Evolutionary conservation across 2,888 invertebrate species (phyloP).

Genomic region (Plutella xylostella): DNA sequence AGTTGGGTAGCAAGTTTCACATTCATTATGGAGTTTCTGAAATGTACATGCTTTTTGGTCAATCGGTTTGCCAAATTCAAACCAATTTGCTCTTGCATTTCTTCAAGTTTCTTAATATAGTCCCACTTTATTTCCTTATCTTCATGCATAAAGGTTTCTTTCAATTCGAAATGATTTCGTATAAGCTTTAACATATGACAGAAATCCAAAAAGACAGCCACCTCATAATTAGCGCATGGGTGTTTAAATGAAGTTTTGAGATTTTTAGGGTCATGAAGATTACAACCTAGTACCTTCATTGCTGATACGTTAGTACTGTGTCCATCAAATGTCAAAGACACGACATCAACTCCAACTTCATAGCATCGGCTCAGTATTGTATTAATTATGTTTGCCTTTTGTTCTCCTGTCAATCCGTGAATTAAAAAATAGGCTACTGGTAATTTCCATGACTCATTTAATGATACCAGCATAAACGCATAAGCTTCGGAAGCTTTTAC

Average conservation of each 20-base stretch:
- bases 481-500: slow-evolving; percentile 16
- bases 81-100: slow-evolving; percentile 2
- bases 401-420: slow-evolving; percentile 17
- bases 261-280: slow-evolving; percentile 12
- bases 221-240: slow-evolving; percentile 10
- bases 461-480: slow-evolving; percentile 21
- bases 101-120: slow-evolving; percentile 1
- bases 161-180: slow-evolving; percentile 8
- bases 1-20: slow-evolving; percentile 17
- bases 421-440: slow-evolving; percentile 27
- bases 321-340: slow-evolving; percentile 19
- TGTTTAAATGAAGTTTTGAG: slow-evolving; percentile 19
- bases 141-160: slow-evolving; percentile 8
- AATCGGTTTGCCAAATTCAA: slow-evolving; percentile 6
- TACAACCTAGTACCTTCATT: slow-evolving; percentile 18
- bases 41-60: slow-evolving; percentile 7
- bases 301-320: slow-evolving; percentile 9
- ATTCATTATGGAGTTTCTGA: slow-evolving; percentile 17
- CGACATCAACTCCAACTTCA: slow-evolving; percentile 19
- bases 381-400: slow-evolving; percentile 18
- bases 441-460: slow-evolving; percentile 25
- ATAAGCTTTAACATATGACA: slow-evolving; percentile 12
- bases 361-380: slow-evolving; percentile 18
- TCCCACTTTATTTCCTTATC: slow-evolving; percentile 7
- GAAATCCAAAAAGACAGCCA: slow-evolving; percentile 10